Conservation (phyloP, 2,797 vertebrate genomes). For the Jordanella pulchra region DNA sequence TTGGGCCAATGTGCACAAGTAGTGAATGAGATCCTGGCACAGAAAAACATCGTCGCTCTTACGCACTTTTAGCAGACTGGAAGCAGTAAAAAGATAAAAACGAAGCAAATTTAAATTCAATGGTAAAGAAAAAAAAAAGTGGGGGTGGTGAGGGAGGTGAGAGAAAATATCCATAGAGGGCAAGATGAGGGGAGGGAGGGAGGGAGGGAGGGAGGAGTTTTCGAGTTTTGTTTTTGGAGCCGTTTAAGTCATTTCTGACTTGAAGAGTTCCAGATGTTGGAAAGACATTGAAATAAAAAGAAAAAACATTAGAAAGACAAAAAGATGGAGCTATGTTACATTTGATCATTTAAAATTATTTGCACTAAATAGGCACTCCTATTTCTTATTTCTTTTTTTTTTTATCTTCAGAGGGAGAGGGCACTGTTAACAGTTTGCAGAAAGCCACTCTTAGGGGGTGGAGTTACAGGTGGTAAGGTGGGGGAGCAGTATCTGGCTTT, state of each 20-base stretch:
- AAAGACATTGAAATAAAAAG: constrained; percentile 59
- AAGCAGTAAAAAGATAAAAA: constrained; percentile 76
- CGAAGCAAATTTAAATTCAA: constrained; percentile 55
- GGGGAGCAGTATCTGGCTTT: constrained; percentile 63
- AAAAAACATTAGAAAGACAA: constrained; percentile 52
- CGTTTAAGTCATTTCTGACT: constrained; percentile 78
- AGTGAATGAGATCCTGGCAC: constrained; percentile 76
- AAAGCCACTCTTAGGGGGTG: constrained; percentile 54
- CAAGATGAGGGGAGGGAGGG: constrained; percentile 27
- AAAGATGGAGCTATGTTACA: constrained; percentile 32
- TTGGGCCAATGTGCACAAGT: constrained; percentile 45
- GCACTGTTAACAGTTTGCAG: not conserved
- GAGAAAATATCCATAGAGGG: constrained; percentile 37
- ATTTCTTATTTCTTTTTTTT: constrained; percentile 17
- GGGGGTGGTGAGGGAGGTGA: not conserved
- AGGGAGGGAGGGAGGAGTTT: constrained; percentile 50
- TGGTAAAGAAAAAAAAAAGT: constrained; percentile 11
- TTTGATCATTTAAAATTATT: constrained; percentile 27
- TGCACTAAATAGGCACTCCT: constrained; percentile 22
- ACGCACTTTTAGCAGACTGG: constrained; percentile 66
- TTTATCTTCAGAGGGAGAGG: not conserved
- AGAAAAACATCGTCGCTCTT: constrained; percentile 61
- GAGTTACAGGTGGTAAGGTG: constrained; percentile 73
- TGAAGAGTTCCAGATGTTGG: constrained; percentile 87
- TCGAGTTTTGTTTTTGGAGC: constrained; percentile 81